phyloP scores from a whole-genome alignment of 2,113 vertebrate genomes.

The Protomyctophum bolini region DNA sequence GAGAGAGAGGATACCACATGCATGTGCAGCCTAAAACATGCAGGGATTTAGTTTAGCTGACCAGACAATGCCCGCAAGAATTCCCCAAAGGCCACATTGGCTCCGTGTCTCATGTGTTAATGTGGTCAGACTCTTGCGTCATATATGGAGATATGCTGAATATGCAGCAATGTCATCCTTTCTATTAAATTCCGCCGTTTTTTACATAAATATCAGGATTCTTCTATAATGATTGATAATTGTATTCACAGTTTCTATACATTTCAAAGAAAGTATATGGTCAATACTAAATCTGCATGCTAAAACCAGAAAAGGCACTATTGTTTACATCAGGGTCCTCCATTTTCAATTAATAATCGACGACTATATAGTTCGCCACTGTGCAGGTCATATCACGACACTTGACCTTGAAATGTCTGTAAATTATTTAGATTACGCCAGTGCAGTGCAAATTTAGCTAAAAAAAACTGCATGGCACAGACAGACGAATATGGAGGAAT shows the following conservation, averaged over 20 bases:
- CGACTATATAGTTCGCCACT: too few relatives aligned
- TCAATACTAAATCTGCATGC: too few relatives aligned
- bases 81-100: constrained; percentile 16
- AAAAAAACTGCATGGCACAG: neutral
- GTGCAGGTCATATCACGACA: neutral
- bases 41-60: constrained; percentile 2
- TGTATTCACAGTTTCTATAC: too few relatives aligned
- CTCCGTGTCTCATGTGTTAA: too few relatives aligned
- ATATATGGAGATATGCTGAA: constrained; percentile 25
- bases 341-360: too few relatives aligned
- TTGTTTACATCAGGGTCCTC: too few relatives aligned
- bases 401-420: neutral
- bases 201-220: constrained; percentile 26
- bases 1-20: too few relatives aligned
- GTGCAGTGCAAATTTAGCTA: neutral
- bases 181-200: neutral
- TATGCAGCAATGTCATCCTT: constrained; percentile 16
- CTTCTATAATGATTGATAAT: constrained; percentile 9
- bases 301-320: too few relatives aligned
- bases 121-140: constrained; percentile 9
- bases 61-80: constrained; percentile 52
- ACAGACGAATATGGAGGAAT: neutral
- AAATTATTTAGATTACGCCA: neutral
- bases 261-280: neutral
- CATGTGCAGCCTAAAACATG: neutral